Conservation (phyloP, 23 tunicate species). For the Corella eumyota region DNA sequence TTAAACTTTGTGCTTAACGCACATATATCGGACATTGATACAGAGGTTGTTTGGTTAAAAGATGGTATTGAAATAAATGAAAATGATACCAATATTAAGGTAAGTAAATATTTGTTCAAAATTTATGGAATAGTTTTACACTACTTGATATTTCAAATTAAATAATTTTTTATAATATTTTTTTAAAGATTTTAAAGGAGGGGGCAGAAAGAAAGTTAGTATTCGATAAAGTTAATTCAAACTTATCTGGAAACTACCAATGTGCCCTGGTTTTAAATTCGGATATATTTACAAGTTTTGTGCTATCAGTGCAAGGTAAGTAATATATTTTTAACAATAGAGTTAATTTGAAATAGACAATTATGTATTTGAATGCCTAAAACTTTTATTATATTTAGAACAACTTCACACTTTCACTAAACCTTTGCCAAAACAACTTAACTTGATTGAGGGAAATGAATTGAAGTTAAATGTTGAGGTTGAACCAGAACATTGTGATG, state of each 20-base stretch:
- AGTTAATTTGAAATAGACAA: no score
- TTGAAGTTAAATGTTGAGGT: slow-evolving; percentile 5
- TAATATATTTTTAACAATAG: no score
- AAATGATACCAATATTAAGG: slow-evolving; percentile 1
- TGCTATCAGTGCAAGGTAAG: no score
- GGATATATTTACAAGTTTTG: no score
- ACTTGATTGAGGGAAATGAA: slow-evolving; percentile 2
- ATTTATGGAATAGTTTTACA: no score
- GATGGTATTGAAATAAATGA: slow-evolving; percentile 9
- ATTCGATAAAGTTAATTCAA: neutral
- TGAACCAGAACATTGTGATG: slow-evolving; percentile 8
- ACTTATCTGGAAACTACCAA: neutral
- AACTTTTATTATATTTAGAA: slow-evolving; percentile 5
- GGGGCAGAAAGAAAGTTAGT: neutral
- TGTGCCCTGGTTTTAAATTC: no score
- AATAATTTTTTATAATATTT: no score
- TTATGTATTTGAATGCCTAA: no score
- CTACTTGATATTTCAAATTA: no score
- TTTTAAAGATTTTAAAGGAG: neutral
- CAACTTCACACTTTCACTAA: slow-evolving; percentile 12
- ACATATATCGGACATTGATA: slow-evolving; percentile 10
- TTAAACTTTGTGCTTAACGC: slow-evolving; percentile 13
- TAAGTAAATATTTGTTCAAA: no score
- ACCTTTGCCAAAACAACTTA: slow-evolving; percentile 4
- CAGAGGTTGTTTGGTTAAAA: slow-evolving; percentile 13